Percentiles rank a stretch among this genome's conserved stretches.
phyloP scores from a whole-genome alignment of 1,140 invertebrate genomes.

The Penaeus japonicus region DNA sequence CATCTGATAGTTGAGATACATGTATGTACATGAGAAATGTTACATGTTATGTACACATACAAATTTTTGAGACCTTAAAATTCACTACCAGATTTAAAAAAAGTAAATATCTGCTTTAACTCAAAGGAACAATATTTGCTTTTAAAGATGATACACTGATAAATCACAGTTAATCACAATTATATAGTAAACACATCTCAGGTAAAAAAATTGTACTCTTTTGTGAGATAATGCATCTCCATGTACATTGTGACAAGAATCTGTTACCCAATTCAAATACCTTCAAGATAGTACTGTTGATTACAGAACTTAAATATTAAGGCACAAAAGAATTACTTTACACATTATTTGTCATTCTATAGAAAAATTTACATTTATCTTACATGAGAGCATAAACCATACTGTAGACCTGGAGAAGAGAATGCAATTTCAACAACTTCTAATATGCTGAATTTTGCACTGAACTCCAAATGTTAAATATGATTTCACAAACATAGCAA shows the following conservation, averaged over 20 bases:
- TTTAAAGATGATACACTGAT: neutral
- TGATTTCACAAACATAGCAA: too few relatives aligned
- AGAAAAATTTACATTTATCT: too few relatives aligned
- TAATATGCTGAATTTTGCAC: too few relatives aligned
- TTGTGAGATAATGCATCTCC: neutral
- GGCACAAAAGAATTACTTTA: too few relatives aligned
- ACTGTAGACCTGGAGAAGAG: too few relatives aligned
- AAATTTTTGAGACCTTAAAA: neutral
- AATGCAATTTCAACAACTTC: too few relatives aligned
- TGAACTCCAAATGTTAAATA: too few relatives aligned
- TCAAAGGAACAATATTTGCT: constrained; percentile 2
- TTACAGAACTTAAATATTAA: too few relatives aligned
- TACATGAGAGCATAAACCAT: too few relatives aligned
- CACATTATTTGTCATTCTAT: too few relatives aligned
- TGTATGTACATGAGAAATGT: constrained; percentile 1
- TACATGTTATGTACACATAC: neutral
- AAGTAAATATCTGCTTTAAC: neutral
- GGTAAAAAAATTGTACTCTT: constrained; percentile 29
- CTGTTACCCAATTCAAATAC: neutral
- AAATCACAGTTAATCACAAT: constrained; percentile 44
- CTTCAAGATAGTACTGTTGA: too few relatives aligned
- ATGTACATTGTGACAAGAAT: neutral
- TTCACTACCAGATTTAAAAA: neutral
- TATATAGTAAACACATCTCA: constrained; percentile 1
- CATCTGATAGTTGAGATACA: constrained; percentile 6